These are phyloP conservation scores for Sebastes vulpes DNA, from an alignment of 2,797 vertebrate genomes.

Conservation along the genomic window DNA sequence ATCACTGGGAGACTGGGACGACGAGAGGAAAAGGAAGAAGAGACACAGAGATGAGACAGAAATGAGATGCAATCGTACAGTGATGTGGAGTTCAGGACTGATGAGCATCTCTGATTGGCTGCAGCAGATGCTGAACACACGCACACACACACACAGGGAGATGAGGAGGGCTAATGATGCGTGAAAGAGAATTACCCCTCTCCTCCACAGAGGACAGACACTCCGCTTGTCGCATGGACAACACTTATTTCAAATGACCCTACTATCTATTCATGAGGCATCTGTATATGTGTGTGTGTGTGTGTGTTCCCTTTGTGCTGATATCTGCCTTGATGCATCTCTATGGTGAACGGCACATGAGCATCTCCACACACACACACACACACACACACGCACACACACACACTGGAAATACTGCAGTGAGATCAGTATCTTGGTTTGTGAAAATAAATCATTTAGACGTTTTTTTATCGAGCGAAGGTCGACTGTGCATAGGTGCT, in stretches of 20 bases:
- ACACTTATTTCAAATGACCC: conserved; percentile 52
- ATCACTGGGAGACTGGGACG: conserved; percentile 13
- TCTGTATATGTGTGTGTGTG: neutral
- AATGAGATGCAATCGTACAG: conserved; percentile 43
- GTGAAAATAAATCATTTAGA: conserved; percentile 34
- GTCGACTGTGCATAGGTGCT: neutral
- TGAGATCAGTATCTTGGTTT: conserved; percentile 13
- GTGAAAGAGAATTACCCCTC: conserved; percentile 73
- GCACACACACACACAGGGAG: conserved; percentile 8
- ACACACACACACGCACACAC: neutral
- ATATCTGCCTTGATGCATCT: neutral
- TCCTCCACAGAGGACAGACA: conserved; percentile 66
- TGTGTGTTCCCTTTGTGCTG: conserved; percentile 11
- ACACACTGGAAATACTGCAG: neutral
- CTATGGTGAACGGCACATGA: neutral
- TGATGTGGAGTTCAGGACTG: conserved; percentile 38
- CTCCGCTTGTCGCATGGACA: conserved; percentile 48
- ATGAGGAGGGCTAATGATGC: conserved; percentile 70
- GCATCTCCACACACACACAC: neutral
- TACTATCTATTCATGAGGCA: conserved; percentile 59
- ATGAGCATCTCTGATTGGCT: conserved; percentile 58
- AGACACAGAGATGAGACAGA: conserved; percentile 35
- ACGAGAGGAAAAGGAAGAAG: conserved; percentile 25
- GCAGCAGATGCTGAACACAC: conserved; percentile 47
- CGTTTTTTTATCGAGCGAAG: conserved; percentile 20